These are phyloP conservation scores for Aphelocoma coerulescens DNA, from an alignment of 2,113 vertebrate genomes.

Conservation along the genomic window DNA sequence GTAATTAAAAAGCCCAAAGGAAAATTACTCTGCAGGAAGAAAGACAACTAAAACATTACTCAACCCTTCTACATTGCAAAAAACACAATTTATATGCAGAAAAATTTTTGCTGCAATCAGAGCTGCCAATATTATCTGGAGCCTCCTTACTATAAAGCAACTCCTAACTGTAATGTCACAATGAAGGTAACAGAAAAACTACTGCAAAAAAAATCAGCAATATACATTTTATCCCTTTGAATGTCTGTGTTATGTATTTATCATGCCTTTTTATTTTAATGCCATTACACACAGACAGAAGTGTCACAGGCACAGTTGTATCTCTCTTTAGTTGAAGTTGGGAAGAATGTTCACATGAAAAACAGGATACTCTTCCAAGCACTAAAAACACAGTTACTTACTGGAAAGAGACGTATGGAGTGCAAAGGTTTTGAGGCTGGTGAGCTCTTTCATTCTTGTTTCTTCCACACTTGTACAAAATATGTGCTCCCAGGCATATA, in stretches of 20 bases:
- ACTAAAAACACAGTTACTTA: constrained; percentile 58
- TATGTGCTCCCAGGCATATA: constrained; percentile 97
- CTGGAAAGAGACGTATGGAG: constrained; percentile 88
- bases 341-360: not conserved
- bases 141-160: not conserved
- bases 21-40: not conserved
- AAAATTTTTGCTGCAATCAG: not conserved
- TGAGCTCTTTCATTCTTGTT: constrained; percentile 89
- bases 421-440: constrained; percentile 85
- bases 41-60: not conserved
- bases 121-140: not conserved
- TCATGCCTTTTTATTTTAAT: not conserved
- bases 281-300: not conserved
- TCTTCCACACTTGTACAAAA: constrained; percentile 94
- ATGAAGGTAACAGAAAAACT: not conserved
- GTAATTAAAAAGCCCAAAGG: not conserved
- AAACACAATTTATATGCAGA: not conserved
- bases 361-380: not conserved
- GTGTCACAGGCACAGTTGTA: not conserved
- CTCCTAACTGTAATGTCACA: not conserved
- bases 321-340: not conserved
- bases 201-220: not conserved
- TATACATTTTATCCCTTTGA: not conserved
- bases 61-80: not conserved
- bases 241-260: not conserved